Percentiles rank a stretch among this genome's conserved stretches.
Conservation (phyloP, 2,888 invertebrate genomes). For the Listrodromus nycthemerus region DNA sequence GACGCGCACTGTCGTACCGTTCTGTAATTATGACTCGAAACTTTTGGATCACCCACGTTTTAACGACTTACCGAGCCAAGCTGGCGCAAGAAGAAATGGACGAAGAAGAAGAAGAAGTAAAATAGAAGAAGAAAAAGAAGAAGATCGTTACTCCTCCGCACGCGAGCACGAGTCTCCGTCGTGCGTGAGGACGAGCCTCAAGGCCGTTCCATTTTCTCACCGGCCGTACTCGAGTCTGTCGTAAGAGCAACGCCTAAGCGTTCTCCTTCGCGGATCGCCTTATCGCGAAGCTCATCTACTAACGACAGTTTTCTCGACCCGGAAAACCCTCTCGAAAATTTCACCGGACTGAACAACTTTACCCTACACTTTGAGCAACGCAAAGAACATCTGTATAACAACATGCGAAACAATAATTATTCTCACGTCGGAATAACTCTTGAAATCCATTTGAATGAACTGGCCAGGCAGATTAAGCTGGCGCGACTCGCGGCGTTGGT, state of each 20-base stretch:
- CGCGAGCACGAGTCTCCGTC: constrained; percentile 51
- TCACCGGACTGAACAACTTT: not conserved
- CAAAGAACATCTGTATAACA: too few species aligned
- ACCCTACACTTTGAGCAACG: too few species aligned
- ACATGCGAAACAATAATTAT: too few species aligned
- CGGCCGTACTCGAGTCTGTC: constrained; percentile 62
- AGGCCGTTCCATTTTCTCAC: constrained; percentile 82
- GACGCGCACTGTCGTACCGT: constrained; percentile 8
- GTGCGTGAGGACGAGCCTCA: constrained; percentile 78
- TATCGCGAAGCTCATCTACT: constrained; percentile 10
- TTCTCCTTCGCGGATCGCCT: constrained; percentile 6
- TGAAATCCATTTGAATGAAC: too few species aligned
- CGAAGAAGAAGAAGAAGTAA: constrained; percentile 48
- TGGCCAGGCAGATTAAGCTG: too few species aligned
- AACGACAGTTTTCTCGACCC: not conserved
- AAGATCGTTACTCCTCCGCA: constrained; percentile 43
- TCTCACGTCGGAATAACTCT: too few species aligned
- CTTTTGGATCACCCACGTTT: constrained; percentile 54
- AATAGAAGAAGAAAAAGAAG: constrained; percentile 30
- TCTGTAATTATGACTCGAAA: constrained; percentile 42
- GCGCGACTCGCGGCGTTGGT: constrained; percentile 58
- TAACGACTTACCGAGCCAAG: constrained; percentile 38
- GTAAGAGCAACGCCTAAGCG: constrained; percentile 47
- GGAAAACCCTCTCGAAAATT: not conserved
- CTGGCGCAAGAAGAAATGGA: constrained; percentile 47